Base-by-base conservation (phyloP, 2,888 invertebrate genomes). In the Drosophila maculinotata region DNA sequence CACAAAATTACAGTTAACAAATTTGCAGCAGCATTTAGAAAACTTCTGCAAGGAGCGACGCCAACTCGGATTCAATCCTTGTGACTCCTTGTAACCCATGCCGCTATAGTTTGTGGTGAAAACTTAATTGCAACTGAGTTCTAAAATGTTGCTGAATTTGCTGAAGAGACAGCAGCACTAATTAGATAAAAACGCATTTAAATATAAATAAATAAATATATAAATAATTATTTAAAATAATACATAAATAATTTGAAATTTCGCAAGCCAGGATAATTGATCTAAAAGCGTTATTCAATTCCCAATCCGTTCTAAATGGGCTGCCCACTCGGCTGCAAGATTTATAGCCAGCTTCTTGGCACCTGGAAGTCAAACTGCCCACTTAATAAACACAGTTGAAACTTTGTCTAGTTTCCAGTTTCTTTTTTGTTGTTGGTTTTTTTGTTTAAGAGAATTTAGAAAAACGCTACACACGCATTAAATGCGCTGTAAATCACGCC, bases 1-100 rank as follows among this genome's bases (percentile, higher is more conserved):
- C 76, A 66, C 78, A 69, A 73, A 73, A 69, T 77, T 66, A 73
- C 78, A 73, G 76, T 73, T 77, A 66, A 65, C 63, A 69, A 77
- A 66, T 76, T 69, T 77, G 69, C 63, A 63, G 44, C 51, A 58
- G 59, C 59, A 77, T 66, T 76, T 64, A 51, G 59, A 52, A 66
- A 68, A 63, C 30, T 73, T 66, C 10, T 26, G 6, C 44, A 48
- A 56, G 51, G 14, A 63, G 39, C 39, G 48, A n/a, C 33, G n/a
- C 4, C 20, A 58, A 35, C 39, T 47, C 31, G 20, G 36, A 48
- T 35, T 30, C 17, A 41, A 36, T 20, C 20, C 41, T 2, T 17
- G 6, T 4, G 1, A 25, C n/a, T 5, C 7, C 30, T 20, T 20
- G n/a, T n/a, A n/a, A n/a, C n/a, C n/a, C n/a, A n/a, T 20, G 20